Evolutionary conservation across 1,140 invertebrate genomes (phyloP).

Genomic region (Geopemphigus sp.): DNA sequence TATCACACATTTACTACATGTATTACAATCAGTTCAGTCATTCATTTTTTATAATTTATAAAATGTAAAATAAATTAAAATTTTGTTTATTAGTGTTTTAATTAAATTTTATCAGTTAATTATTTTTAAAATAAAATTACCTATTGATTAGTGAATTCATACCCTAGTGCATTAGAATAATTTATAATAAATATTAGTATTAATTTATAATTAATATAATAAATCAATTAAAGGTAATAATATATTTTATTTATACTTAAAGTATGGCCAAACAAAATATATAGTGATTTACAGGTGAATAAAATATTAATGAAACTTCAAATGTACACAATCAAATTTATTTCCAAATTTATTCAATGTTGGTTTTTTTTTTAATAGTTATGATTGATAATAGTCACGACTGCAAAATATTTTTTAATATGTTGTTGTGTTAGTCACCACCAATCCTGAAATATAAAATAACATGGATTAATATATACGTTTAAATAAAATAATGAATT

Average conservation of each 20-base stretch:
- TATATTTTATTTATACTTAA: conserved; percentile 48
- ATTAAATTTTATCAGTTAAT: neutral
- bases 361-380: conserved; percentile 19
- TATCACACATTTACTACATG: neutral
- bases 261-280: conserved; percentile 40
- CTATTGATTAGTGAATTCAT: neutral
- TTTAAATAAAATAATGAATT: no score
- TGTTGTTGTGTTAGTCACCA: conserved; percentile 32
- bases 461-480: neutral
- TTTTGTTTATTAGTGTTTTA: neutral
- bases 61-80: neutral
- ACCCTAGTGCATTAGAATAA: neutral
- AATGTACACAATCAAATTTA: conserved; percentile 34
- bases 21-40: neutral
- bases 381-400: conserved; percentile 33
- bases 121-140: neutral
- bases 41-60: neutral
- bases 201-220: neutral
- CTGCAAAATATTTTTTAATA: conserved; percentile 36
- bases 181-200: neutral
- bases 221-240: conserved; percentile 17
- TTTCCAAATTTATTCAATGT: neutral
- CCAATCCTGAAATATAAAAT: conserved; percentile 37
- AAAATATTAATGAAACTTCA: conserved; percentile 18
- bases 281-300: conserved; percentile 35